Evolutionary conservation across 2,888 invertebrate genomes (phyloP), one percentile per base, ranked within the genome.

Genomic region (Tenthredo distinguenda): DNA sequence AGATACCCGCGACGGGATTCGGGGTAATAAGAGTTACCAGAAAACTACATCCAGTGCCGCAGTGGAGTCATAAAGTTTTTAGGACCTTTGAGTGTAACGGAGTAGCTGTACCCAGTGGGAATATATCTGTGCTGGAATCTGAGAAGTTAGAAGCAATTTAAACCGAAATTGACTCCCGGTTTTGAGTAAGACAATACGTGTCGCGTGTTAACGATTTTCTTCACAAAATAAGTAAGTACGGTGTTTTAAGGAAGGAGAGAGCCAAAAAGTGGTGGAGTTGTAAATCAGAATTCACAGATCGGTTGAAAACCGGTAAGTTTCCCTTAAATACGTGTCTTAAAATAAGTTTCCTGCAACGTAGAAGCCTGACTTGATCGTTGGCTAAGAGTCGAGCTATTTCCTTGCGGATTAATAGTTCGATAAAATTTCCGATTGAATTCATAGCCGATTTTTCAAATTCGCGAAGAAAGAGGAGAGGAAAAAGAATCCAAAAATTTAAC

Each of bases 271-370:
- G n/a, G 12, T 9, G 4, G 26, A 37, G 58, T 81, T 81, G 40
- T 81, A 81, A 81, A 81, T 62, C 62, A 81, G 79, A 81, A 62
- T 81, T 81, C 62, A 40, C n/a, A 37, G 40, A 81, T 62, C 58
- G 40, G 79, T 58, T 62, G 79, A 81, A 81, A 81, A 81, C 37
- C 15, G 40, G 62, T 15, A 37, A 43, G 34, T 43, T 43, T 12
- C 26, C 26, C 40, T 74, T 26, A 5, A 26, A 43, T 12, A 74
- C 43, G 43, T 1, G 21, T 43, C 74, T 74, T 43, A 43, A 74
- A 74, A 74, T 74, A 74, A 43, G 5, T 40, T 71, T 43, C 21
- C 6, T 15, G 21, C 37, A 37, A 31, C 18, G 37, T n/a, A 71
- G 71, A 1, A 18, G 37, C 6, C 7, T 15, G 12, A 34, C 50